phyloP scores from a whole-genome alignment of 2,797 vertebrate genomes.

The Sternarchorhynchus goeldii region DNA sequence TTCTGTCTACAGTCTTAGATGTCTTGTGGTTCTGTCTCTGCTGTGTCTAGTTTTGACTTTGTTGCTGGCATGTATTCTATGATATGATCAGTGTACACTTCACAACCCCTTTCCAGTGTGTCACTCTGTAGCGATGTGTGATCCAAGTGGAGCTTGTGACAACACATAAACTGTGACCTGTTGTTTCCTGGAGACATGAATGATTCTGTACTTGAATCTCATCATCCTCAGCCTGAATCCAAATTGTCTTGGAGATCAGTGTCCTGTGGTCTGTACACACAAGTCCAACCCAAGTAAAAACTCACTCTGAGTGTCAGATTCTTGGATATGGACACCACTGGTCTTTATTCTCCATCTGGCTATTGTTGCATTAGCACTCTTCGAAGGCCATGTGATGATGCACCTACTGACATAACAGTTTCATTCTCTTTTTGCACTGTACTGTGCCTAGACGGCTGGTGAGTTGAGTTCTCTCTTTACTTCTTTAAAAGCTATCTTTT shows the following conservation, averaged over 20 bases:
- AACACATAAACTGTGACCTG: constrained; percentile 4
- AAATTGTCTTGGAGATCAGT: constrained; percentile 17
- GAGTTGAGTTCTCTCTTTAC: constrained; percentile 43
- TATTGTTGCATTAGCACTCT: constrained; percentile 4
- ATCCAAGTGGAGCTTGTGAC: constrained; percentile 5
- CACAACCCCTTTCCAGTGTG: constrained; percentile 6
- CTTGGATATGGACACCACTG: constrained; percentile 16
- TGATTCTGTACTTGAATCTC: constrained; percentile 26
- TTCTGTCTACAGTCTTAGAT: neutral
- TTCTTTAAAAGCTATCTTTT: constrained; percentile 45
- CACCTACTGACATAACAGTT: neutral
- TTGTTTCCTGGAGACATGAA: constrained; percentile 29
- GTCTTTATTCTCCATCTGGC: constrained; percentile 5
- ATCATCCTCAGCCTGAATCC: constrained; percentile 36
- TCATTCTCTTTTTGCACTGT: constrained; percentile 5
- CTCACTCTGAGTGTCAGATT: neutral
- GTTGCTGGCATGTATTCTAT: constrained; percentile 26
- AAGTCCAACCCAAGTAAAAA: neutral
- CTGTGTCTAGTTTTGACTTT: constrained; percentile 15
- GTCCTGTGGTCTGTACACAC: constrained; percentile 21
- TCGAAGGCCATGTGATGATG: too few species aligned
- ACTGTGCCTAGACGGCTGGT: constrained; percentile 23
- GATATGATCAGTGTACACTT: constrained; percentile 2
- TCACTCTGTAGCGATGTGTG: neutral
- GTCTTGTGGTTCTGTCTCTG: neutral